phyloP scores from a whole-genome alignment of 2,888 invertebrate genomes.

The Prenolepis imparis region DNA sequence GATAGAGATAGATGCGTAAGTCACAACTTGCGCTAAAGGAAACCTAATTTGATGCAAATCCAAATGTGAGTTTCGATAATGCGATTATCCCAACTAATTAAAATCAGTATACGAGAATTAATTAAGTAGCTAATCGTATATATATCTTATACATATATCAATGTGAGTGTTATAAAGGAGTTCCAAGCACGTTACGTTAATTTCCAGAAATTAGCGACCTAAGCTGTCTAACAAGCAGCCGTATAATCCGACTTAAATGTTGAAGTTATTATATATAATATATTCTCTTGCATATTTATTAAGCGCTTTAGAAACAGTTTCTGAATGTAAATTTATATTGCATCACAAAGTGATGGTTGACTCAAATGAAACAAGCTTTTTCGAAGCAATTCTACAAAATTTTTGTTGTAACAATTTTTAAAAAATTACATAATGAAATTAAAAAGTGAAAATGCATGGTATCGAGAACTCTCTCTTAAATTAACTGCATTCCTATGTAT shows the following conservation, averaged over 20 bases:
- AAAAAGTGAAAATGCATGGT: not conserved
- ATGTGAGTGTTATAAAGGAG: constrained; percentile 6
- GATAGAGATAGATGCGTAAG: not conserved
- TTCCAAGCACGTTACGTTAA: not conserved
- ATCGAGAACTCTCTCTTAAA: not conserved
- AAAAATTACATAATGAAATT: not conserved
- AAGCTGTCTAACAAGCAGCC: not conserved
- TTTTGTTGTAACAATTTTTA: not conserved
- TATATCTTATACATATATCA: not conserved
- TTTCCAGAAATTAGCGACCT: not conserved
- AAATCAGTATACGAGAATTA: not conserved
- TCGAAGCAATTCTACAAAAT: not conserved
- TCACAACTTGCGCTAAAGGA: not conserved
- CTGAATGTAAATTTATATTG: not conserved
- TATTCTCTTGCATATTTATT: not conserved
- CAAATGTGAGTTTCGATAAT: constrained; percentile 22
- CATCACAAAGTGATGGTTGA: not conserved
- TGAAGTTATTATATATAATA: not conserved
- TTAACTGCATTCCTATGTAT: not conserved
- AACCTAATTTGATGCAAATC: not conserved
- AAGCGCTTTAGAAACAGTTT: not conserved
- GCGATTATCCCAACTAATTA: constrained; percentile 10
- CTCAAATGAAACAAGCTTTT: not conserved
- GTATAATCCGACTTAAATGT: constrained; percentile 17
- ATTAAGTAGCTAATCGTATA: not conserved